phyloP scores from a whole-genome alignment of 1,140 invertebrate genomes.

The Berghia stephanieae region DNA sequence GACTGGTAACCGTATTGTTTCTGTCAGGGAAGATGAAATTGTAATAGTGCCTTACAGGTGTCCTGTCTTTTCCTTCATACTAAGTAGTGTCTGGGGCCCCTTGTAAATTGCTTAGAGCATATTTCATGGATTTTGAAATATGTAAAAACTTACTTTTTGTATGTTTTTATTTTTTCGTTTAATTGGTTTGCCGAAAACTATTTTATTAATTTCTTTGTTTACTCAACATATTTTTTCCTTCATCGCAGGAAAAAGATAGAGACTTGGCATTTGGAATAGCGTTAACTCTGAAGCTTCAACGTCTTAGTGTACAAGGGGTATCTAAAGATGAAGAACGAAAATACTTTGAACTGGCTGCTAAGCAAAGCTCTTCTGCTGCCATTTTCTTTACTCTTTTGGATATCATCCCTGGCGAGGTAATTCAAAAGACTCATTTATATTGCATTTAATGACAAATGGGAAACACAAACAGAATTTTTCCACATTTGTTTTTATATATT shows the following conservation, averaged over 20 bases:
- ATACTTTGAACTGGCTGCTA: slow-evolving; percentile 46
- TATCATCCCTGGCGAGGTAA: slow-evolving; percentile 15
- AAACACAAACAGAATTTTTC: too few relatives aligned
- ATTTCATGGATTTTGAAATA: neutral
- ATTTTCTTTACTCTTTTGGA: slow-evolving; percentile 38
- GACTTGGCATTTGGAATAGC: slow-evolving; percentile 54
- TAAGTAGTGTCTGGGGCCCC: neutral
- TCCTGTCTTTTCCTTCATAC: neutral
- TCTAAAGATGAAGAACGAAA: slow-evolving; percentile 33
- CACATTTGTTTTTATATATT: too few relatives aligned
- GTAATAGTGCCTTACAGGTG: too few relatives aligned
- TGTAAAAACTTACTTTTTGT: neutral
- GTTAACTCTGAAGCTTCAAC: slow-evolving; percentile 51
- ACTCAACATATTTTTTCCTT: slow-evolving; percentile 17
- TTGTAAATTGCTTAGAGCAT: too few relatives aligned
- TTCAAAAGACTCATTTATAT: neutral
- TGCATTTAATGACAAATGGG: too few relatives aligned
- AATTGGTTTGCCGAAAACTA: neutral
- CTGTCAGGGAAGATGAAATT: too few relatives aligned
- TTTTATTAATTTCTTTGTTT: neutral
- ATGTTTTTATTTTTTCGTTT: neutral
- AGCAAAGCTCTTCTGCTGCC: slow-evolving; percentile 45
- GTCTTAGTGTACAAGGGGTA: slow-evolving; percentile 24
- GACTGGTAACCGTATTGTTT: too few relatives aligned
- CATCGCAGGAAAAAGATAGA: slow-evolving; percentile 41